Evolutionary conservation across 2,113 vertebrate species (phyloP), one percentile per base, ranked within the genome.

Genomic region (Platichthys flesus): DNA sequence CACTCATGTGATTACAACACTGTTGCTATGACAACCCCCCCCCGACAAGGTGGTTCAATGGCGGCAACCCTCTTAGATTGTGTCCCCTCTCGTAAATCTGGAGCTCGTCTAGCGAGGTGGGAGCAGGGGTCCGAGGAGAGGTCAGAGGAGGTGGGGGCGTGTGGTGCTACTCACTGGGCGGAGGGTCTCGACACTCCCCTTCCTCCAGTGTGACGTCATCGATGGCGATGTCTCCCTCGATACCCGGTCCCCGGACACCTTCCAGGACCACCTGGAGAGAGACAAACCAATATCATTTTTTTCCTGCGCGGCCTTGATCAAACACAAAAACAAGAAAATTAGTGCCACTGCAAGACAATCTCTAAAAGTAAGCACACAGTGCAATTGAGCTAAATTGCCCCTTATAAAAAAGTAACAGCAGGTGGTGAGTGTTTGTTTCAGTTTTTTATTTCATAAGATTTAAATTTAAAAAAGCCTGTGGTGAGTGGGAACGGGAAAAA

Each of bases 141-240:
- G 66, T 47, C 60, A 55, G 16, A 28, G 23, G 21, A 58, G 49
- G 26, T 1, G 45, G 18, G 45, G 15, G 0, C 21, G 9, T 2
- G 51, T 18, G 74, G 26, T 54, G 63, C 67, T 86, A 92, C 86
- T 94, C 94, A 96, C 92, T 97, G 84, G 95, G 94, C 0, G 96
- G 95, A 9, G 96, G 94, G 91, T 97, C 96, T 88, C 95, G 93
- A 91, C 98, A 99, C 90, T 98, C 97, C 69, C 98, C 97, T 92
- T 99, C 98, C 87, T 97, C 95, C 20, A 99, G 95, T 0, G 96
- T 97, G 66, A 99, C 94, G 4, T 99, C 98, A 47, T 99, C 98
- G 1, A 99, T 96, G 74, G 98, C 98, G n/a, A 99, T 99, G 85
- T 99, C 98, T 3, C 98, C 98, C 90, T 99, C 98, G 3, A 99